These are phyloP conservation scores for Parelbella ahira DNA, from an alignment of 2,888 invertebrate species.

Conservation along the genomic window DNA sequence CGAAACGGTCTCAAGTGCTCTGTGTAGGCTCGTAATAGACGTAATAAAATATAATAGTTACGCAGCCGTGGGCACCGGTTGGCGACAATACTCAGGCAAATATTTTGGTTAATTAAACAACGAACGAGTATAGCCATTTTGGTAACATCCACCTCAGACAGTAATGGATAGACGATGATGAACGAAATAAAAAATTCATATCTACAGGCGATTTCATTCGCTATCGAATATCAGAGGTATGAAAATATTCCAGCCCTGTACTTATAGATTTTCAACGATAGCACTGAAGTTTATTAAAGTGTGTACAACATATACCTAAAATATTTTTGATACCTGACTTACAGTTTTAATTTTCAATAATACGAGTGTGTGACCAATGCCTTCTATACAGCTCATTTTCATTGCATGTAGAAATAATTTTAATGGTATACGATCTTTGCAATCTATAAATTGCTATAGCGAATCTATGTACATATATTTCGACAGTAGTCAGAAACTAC, in stretches of 20 bases:
- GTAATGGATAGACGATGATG: conserved; percentile 1
- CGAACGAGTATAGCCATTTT: conserved; percentile 8
- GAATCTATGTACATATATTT: too few relatives aligned
- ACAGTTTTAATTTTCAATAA: too few relatives aligned
- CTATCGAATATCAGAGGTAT: background rate
- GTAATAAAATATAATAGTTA: conserved; percentile 25
- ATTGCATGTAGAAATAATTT: too few relatives aligned
- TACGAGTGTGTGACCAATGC: too few relatives aligned
- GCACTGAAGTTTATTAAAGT: too few relatives aligned
- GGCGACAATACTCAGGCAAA: conserved; percentile 53
- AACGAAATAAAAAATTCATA: conserved; percentile 5
- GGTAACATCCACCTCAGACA: background rate
- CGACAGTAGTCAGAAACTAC: too few relatives aligned
- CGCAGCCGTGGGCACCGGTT: conserved; percentile 25
- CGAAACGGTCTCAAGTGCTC: conserved; percentile 23
- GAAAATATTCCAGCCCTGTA: background rate
- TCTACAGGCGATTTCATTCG: background rate
- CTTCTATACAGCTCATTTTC: too few relatives aligned
- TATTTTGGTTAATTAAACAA: conserved; percentile 47
- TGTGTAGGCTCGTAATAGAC: conserved; percentile 22
- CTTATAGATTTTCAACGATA: too few relatives aligned
- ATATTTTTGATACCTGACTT: too few relatives aligned
- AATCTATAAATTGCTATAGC: too few relatives aligned
- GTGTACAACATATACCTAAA: too few relatives aligned
- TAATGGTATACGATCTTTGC: too few relatives aligned